These are phyloP conservation scores for Charaxes varanes DNA, from an alignment of 1,140 invertebrate species.

Conservation along the genomic window DNA sequence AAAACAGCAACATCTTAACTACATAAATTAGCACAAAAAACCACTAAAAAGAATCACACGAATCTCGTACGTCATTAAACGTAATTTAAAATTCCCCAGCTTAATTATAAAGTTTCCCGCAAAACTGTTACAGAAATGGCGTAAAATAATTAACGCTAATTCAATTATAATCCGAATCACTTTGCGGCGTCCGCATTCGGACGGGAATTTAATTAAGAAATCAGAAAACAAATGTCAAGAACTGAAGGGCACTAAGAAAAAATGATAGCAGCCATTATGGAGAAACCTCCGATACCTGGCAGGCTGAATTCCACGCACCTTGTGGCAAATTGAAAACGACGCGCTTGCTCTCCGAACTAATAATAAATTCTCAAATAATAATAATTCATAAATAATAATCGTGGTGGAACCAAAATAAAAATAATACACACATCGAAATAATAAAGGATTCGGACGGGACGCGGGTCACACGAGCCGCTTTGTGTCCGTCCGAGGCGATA, in stretches of 20 bases:
- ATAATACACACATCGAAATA: slow-evolving; percentile 68
- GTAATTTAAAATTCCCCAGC: no score
- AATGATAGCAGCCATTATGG: slow-evolving; percentile 27
- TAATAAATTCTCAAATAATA: slow-evolving; percentile 73
- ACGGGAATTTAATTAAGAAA: slow-evolving; percentile 56
- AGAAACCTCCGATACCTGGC: slow-evolving; percentile 40
- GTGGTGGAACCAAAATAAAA: slow-evolving; percentile 65
- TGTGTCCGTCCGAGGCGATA: slow-evolving; percentile 6
- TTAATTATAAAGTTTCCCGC: no score
- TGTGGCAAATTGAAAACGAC: slow-evolving; percentile 70
- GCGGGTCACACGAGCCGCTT: slow-evolving; percentile 42
- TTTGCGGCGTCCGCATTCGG: slow-evolving; percentile 41
- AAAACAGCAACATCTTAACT: no score
- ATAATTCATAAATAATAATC: slow-evolving; percentile 74
- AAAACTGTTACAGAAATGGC: background rate
- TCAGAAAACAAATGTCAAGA: slow-evolving; percentile 53
- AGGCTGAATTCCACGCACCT: slow-evolving; percentile 34
- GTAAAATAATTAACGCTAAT: slow-evolving; percentile 23
- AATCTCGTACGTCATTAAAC: no score
- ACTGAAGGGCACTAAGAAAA: slow-evolving; percentile 42
- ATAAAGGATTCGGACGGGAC: slow-evolving; percentile 59
- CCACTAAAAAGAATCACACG: no score
- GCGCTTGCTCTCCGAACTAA: slow-evolving; percentile 57
- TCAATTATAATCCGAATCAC: slow-evolving; percentile 57
- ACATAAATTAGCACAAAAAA: no score